Evolutionary conservation across 2,113 vertebrate genomes (phyloP).

Genomic region (Panthera leo): DNA sequence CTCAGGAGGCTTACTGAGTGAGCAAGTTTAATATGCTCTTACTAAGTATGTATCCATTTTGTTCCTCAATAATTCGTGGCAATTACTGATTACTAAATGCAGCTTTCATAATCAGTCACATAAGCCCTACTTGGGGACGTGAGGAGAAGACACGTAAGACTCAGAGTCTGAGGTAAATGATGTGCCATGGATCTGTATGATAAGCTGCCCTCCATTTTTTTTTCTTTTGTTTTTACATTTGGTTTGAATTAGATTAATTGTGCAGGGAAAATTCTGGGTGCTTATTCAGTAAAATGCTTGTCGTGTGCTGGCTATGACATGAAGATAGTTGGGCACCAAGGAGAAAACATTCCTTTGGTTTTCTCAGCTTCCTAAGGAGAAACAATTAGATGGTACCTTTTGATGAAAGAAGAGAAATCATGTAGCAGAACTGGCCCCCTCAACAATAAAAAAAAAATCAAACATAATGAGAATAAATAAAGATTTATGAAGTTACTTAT

Average conservation of each 20-base stretch:
- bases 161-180: not conserved
- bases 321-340: not conserved
- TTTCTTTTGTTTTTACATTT: not conserved
- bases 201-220: not conserved
- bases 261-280: not conserved
- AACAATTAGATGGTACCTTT: not conserved
- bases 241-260: not conserved
- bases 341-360: not conserved
- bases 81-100: not conserved
- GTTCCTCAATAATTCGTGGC: not conserved
- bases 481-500: not conserved
- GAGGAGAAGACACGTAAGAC: not conserved
- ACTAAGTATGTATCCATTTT: not conserved
- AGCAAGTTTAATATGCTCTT: not conserved
- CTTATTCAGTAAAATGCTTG: not conserved
- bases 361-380: conserved; percentile 24
- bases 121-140: not conserved
- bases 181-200: not conserved
- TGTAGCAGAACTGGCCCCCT: not conserved
- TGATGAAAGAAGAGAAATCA: not conserved
- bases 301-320: not conserved
- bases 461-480: not conserved
- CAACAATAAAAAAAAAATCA: not conserved
- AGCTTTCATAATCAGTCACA: not conserved
- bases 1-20: not conserved